These are phyloP conservation scores for Tenthredo livida DNA, from an alignment of 2,888 invertebrate genomes.

Conservation along the genomic window DNA sequence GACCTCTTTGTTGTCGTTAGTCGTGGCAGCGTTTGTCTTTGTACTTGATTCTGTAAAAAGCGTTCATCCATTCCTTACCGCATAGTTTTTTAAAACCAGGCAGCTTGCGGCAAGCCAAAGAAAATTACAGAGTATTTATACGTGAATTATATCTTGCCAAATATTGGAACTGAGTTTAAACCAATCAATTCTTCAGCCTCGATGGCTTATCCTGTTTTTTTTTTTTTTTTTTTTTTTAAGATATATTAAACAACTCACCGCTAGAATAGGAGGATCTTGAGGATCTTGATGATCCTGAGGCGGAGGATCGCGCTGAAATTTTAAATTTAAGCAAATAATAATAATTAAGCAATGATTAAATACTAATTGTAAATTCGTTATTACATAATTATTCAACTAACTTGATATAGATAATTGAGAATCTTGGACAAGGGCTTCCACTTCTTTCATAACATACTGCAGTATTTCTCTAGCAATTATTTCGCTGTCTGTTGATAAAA, in stretches of 20 bases:
- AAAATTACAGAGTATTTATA: constrained; percentile 30
- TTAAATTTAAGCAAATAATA: background rate
- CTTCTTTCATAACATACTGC: constrained; percentile 19
- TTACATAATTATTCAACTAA: background rate
- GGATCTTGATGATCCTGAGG: constrained; percentile 7
- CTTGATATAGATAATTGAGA: constrained; percentile 10
- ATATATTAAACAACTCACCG: constrained; percentile 16
- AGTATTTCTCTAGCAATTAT: constrained; percentile 26
- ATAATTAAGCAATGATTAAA: background rate
- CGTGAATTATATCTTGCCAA: background rate
- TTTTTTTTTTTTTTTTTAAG: background rate
- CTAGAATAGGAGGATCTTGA: constrained; percentile 9
- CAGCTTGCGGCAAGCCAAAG: constrained; percentile 38
- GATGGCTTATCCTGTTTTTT: background rate
- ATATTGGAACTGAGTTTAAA: background rate
- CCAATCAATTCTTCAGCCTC: background rate
- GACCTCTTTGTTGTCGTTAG: background rate
- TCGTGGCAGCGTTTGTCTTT: background rate
- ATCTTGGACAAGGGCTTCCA: constrained; percentile 40
- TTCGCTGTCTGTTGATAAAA: constrained; percentile 29
- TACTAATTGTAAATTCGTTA: background rate
- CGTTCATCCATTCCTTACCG: background rate
- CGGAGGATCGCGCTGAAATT: constrained; percentile 17
- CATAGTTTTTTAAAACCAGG: background rate
- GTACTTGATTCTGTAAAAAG: constrained; percentile 7